A percentile compares a stretch with the other conserved stretches of the same genome.
These are phyloP conservation scores for Darwinula stevensoni DNA, from an alignment of 2,888 invertebrate species.

Conservation along the genomic window DNA sequence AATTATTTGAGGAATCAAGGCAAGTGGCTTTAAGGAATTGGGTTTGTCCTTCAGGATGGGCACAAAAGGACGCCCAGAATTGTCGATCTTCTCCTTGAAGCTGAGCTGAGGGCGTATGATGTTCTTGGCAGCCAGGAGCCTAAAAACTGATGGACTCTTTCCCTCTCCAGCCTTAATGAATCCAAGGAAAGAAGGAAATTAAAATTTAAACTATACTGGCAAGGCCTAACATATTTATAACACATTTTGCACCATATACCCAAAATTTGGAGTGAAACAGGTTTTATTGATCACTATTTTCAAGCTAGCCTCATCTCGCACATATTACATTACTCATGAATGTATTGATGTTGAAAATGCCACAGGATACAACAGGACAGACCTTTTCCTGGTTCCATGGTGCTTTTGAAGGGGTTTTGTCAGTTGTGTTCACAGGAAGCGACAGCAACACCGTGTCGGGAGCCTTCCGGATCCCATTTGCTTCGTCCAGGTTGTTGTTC, in stretches of 20 bases:
- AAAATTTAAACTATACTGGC: slow-evolving; percentile 5
- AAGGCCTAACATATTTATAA: too few species aligned
- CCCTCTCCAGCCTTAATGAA: background rate
- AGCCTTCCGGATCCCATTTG: slow-evolving; percentile 27
- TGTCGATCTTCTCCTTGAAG: slow-evolving; percentile 60
- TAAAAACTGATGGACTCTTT: slow-evolving; percentile 25
- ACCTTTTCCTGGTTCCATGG: background rate
- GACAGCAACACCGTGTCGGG: slow-evolving; percentile 20
- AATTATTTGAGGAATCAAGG: slow-evolving; percentile 34
- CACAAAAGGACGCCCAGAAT: slow-evolving; percentile 38
- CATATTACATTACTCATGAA: too few species aligned
- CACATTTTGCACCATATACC: too few species aligned
- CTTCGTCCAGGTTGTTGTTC: slow-evolving; percentile 27
- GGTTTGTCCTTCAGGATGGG: slow-evolving; percentile 63
- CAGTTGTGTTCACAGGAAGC: slow-evolving; percentile 3
- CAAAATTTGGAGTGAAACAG: too few species aligned
- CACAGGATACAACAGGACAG: background rate
- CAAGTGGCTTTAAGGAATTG: slow-evolving; percentile 49
- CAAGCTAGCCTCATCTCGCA: too few species aligned
- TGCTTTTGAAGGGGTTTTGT: slow-evolving; percentile 6
- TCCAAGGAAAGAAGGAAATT: background rate
- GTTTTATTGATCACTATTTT: too few species aligned
- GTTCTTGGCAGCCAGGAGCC: slow-evolving; percentile 15
- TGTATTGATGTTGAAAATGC: background rate
- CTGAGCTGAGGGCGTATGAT: slow-evolving; percentile 39